Percentiles rank a stretch among this genome's conserved stretches.
These are phyloP conservation scores for human DNA, from an alignment of 2,113 vertebrate species.

Conservation along the genomic window DNA sequence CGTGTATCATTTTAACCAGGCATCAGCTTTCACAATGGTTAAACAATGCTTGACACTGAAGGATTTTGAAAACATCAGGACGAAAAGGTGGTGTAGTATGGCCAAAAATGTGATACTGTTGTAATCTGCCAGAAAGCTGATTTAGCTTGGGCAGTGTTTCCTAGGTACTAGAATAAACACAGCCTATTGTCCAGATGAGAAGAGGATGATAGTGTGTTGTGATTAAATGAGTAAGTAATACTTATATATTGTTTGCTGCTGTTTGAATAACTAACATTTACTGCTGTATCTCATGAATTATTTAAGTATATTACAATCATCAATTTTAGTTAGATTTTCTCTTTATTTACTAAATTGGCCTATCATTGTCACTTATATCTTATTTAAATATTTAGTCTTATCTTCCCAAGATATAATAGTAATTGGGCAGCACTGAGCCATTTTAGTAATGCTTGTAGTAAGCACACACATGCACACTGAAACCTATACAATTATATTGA, in stretches of 20 bases:
- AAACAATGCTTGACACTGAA: not conserved
- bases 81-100: not conserved
- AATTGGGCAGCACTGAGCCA: not conserved
- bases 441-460: conserved; percentile 22
- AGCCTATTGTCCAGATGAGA: not conserved
- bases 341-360: conserved; percentile 41
- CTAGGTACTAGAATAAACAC: not conserved
- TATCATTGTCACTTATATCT: conserved; percentile 49
- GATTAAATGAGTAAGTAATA: conserved; percentile 15
- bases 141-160: not conserved
- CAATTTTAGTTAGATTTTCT: conserved; percentile 27
- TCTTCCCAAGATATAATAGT: conserved; percentile 58
- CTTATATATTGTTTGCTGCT: not conserved
- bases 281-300: conserved; percentile 22
- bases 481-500: not conserved
- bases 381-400: conserved; percentile 32
- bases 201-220: not conserved
- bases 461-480: not conserved
- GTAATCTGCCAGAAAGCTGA: not conserved
- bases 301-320: conserved; percentile 43
- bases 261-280: conserved; percentile 31
- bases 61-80: conserved; percentile 2
- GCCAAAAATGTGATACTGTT: not conserved
- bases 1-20: conserved; percentile 5
- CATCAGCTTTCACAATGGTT: not conserved